Evolutionary conservation across 2,888 invertebrate genomes (phyloP).

Genomic region (Clistopyga incitator): DNA sequence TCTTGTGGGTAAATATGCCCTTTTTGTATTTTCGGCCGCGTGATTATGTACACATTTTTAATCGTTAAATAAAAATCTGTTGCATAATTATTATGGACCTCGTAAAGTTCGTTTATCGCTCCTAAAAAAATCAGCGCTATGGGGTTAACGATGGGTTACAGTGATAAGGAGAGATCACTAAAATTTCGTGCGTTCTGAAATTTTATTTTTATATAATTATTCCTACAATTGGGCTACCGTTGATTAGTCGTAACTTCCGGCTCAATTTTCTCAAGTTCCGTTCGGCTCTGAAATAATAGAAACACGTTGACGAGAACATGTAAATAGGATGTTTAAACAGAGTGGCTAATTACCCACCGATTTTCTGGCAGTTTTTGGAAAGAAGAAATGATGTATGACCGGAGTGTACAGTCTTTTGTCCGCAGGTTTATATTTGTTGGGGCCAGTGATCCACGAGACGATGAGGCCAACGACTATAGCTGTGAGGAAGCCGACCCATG

Average conservation of each 20-base stretch:
- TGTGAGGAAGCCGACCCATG: conserved; percentile 89
- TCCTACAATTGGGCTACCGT: conserved; percentile 55
- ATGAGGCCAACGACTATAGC: conserved; percentile 88
- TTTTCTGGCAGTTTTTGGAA: conserved; percentile 60
- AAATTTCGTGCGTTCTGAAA: conserved; percentile 32
- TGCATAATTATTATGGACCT: conserved; percentile 2
- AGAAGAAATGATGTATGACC: conserved; percentile 86
- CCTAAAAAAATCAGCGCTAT: neutral
- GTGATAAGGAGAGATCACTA: neutral
- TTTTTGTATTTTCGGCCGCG: conserved; percentile 20
- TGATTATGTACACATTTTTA: conserved; percentile 29
- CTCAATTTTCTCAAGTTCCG: conserved; percentile 69
- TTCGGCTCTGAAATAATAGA: conserved; percentile 59
- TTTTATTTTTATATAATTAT: conserved; percentile 45
- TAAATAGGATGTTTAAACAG: neutral
- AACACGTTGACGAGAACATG: neutral
- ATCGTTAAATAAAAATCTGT: conserved; percentile 20
- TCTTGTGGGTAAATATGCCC: neutral
- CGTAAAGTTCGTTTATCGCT: neutral
- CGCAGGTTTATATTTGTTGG: conserved; percentile 86
- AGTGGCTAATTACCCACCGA: conserved; percentile 45
- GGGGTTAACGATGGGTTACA: too few species aligned
- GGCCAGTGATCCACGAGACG: conserved; percentile 89
- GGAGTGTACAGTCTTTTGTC: conserved; percentile 89
- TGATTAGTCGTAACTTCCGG: conserved; percentile 59